A percentile compares a stretch with the other conserved stretches of the same genome.
Evolutionary conservation across 2,888 invertebrate genomes (phyloP).

Genomic region (Keiferia lycopersicella): DNA sequence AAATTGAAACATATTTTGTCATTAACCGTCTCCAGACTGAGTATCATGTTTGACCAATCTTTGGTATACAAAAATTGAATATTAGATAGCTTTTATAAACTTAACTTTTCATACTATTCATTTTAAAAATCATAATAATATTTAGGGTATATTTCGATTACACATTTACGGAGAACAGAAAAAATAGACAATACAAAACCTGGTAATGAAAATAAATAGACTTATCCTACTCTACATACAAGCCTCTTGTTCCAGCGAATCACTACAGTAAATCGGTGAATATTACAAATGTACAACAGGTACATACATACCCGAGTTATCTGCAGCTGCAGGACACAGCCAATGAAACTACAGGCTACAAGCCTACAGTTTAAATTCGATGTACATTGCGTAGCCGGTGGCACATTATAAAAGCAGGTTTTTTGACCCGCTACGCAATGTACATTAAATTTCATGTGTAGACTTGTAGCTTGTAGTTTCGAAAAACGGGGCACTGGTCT

Average conservation of each 20-base stretch:
- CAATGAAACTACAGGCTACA: too few relatives aligned
- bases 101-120: not conserved
- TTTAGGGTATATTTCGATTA: slow-evolving; percentile 22
- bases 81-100: slow-evolving; percentile 3
- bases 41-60: slow-evolving; percentile 42
- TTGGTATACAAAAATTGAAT: slow-evolving; percentile 36
- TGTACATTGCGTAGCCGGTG: too few relatives aligned
- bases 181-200: slow-evolving; percentile 1
- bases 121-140: slow-evolving; percentile 12
- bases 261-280: slow-evolving; percentile 13
- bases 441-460: too few relatives aligned
- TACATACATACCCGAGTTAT: slow-evolving; percentile 43
- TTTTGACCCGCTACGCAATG: too few relatives aligned
- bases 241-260: slow-evolving; percentile 34
- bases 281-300: slow-evolving; percentile 24
- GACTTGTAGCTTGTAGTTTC: too few relatives aligned
- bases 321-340: slow-evolving; percentile 59
- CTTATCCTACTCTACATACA: slow-evolving; percentile 30
- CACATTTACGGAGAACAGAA: not conserved
- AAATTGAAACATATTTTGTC: too few relatives aligned
- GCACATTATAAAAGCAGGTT: too few relatives aligned
- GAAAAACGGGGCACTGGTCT: too few relatives aligned
- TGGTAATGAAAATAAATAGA: slow-evolving; percentile 21
- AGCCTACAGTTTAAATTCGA: too few relatives aligned
- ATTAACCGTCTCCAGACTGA: slow-evolving; percentile 36